Conservation (phyloP, 2,888 invertebrate species). For the Sylvicola fuscatus region DNA sequence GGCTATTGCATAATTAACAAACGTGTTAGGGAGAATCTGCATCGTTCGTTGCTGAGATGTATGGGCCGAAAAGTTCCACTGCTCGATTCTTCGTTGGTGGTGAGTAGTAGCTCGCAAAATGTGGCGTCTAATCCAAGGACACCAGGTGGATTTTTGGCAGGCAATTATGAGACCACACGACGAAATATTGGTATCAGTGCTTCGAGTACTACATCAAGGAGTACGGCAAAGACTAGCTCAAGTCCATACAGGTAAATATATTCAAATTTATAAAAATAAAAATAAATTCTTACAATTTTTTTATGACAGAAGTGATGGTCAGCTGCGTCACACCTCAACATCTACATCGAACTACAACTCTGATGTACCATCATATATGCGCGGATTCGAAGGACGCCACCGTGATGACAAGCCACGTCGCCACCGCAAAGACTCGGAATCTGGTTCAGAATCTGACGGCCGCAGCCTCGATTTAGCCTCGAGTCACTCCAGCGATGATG, state of each 20-base stretch:
- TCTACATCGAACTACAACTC: slow-evolving; percentile 77
- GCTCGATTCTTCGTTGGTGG: slow-evolving; percentile 50
- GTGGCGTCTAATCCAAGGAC: slow-evolving; percentile 27
- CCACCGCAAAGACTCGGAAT: slow-evolving; percentile 45
- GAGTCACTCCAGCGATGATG: slow-evolving; percentile 88
- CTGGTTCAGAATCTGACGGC: slow-evolving; percentile 62
- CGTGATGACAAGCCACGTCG: slow-evolving; percentile 14
- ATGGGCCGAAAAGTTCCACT: slow-evolving; percentile 66
- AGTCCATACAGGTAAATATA: slow-evolving; percentile 47
- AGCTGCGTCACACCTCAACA: slow-evolving; percentile 62
- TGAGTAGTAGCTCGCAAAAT: slow-evolving; percentile 58
- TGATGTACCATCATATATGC: slow-evolving; percentile 50
- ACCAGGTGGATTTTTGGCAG: slow-evolving; percentile 14
- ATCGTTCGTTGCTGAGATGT: slow-evolving; percentile 46
- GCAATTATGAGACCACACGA: slow-evolving; percentile 33
- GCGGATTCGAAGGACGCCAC: slow-evolving; percentile 35
- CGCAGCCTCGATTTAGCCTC: slow-evolving; percentile 80
- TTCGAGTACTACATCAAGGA: slow-evolving; percentile 83
- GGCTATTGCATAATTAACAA: slow-evolving; percentile 78
- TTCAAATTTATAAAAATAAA: slow-evolving; percentile 2
- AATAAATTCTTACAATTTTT: slow-evolving; percentile 10
- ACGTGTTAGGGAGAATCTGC: slow-evolving; percentile 53
- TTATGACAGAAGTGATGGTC: slow-evolving; percentile 58
- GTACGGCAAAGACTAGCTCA: slow-evolving; percentile 85
- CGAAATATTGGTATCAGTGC: slow-evolving; percentile 84